phyloP scores from a whole-genome alignment of 2,888 invertebrate species.

The Timema cristinae region DNA sequence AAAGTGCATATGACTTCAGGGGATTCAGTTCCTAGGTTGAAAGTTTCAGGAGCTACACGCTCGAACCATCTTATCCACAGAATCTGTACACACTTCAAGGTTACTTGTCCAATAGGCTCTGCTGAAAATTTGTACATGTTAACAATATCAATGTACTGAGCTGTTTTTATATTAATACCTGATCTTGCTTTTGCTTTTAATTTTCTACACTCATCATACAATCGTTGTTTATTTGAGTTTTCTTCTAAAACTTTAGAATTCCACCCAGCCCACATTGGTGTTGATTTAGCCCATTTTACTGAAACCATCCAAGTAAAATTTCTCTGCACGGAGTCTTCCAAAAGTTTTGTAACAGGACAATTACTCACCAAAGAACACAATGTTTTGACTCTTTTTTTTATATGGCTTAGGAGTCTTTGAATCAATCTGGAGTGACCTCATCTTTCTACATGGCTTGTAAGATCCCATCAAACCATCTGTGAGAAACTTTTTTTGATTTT shows the following conservation, averaged over 20 bases:
- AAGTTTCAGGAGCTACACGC: too few relatives aligned
- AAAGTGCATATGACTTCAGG: background rate
- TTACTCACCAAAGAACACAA: conserved; percentile 2
- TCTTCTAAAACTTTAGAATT: conserved; percentile 1
- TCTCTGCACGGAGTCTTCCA: background rate
- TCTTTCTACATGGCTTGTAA: background rate
- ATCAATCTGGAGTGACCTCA: background rate
- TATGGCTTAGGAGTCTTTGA: background rate
- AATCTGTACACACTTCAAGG: too few relatives aligned
- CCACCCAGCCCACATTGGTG: conserved; percentile 1
- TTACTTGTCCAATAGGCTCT: too few relatives aligned
- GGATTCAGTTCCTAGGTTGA: too few relatives aligned
- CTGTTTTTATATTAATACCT: too few relatives aligned
- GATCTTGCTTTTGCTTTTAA: too few relatives aligned
- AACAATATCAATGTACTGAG: too few relatives aligned
- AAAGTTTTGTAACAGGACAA: background rate
- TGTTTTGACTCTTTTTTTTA: background rate
- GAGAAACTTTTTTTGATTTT: background rate
- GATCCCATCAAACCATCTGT: background rate
- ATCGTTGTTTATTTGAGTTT: too few relatives aligned
- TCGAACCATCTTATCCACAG: too few relatives aligned
- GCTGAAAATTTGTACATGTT: too few relatives aligned
- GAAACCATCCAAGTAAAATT: conserved; percentile 9
- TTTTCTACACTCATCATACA: too few relatives aligned
- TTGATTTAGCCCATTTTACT: background rate